These are phyloP conservation scores for Oreochromis spilurus DNA, from an alignment of 2,113 vertebrate genomes.

Conservation along the genomic window DNA sequence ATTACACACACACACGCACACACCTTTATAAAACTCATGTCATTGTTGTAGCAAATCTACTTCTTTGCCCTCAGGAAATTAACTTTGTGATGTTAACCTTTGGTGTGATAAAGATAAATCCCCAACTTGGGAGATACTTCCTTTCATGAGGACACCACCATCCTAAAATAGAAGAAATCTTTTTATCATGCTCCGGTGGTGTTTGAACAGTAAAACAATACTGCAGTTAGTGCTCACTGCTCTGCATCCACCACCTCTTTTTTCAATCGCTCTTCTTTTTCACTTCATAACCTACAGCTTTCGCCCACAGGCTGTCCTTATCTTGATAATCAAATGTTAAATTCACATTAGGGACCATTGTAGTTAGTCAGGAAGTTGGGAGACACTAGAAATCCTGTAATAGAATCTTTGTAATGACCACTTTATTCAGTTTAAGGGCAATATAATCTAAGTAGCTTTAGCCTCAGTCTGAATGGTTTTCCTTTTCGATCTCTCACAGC, in stretches of 20 bases:
- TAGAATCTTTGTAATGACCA: background rate
- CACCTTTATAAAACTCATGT: slow-evolving; percentile 13
- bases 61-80: slow-evolving; percentile 28
- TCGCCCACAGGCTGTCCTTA: background rate
- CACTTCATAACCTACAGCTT: background rate
- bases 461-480: background rate
- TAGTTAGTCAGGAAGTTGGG: background rate
- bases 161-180: slow-evolving; percentile 9
- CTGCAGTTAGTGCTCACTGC: background rate
- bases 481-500: background rate
- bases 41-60: slow-evolving; percentile 46
- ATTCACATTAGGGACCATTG: slow-evolving; percentile 6
- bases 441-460: background rate
- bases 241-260: background rate
- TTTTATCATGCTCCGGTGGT: background rate
- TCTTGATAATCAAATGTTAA: slow-evolving; percentile 27
- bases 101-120: slow-evolving; percentile 49
- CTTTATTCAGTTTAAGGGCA: background rate
- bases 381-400: slow-evolving; percentile 7
- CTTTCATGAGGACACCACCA: slow-evolving; percentile 8
- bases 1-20: slow-evolving; percentile 32
- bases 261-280: background rate
- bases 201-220: slow-evolving; percentile 17
- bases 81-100: slow-evolving; percentile 45
- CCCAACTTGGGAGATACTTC: background rate